Conservation (phyloP, 2,113 vertebrate genomes). For the Corythornis vintsioides region DNA sequence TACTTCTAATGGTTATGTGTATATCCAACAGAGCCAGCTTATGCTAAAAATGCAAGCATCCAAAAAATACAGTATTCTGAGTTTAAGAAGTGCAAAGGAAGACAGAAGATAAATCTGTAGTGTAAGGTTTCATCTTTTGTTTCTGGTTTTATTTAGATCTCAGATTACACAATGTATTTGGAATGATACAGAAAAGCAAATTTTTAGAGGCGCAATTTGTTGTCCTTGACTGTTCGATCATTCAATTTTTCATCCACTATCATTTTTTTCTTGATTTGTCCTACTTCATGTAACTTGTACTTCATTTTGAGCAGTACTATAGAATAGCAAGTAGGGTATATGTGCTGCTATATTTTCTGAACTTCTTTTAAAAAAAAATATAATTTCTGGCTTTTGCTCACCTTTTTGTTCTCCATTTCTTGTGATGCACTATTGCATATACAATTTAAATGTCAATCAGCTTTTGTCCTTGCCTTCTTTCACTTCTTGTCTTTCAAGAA, state of each 20-base stretch:
- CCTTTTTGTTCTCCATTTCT: neutral
- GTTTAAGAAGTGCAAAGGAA: neutral
- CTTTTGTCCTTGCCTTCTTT: slow-evolving; percentile 14
- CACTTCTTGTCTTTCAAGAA: neutral
- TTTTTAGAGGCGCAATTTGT: neutral
- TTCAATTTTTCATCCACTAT: neutral
- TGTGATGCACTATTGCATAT: neutral
- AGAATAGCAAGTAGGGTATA: neutral
- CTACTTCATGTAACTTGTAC: neutral
- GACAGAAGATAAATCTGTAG: neutral
- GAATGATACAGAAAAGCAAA: neutral
- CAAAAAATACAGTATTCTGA: neutral
- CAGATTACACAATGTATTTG: neutral
- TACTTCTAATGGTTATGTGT: neutral
- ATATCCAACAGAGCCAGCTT: neutral
- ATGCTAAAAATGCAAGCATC: neutral
- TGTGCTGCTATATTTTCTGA: neutral
- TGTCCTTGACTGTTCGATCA: neutral
- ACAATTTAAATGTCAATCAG: neutral
- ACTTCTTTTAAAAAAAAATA: neutral
- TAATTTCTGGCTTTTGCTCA: neutral
- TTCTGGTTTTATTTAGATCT: neutral
- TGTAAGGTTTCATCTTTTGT: neutral
- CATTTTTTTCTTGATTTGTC: slow-evolving; percentile 1
- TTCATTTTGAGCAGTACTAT: neutral